Evolutionary conservation across 2,113 vertebrate genomes (phyloP).

Genomic region (Smithornis capensis): DNA sequence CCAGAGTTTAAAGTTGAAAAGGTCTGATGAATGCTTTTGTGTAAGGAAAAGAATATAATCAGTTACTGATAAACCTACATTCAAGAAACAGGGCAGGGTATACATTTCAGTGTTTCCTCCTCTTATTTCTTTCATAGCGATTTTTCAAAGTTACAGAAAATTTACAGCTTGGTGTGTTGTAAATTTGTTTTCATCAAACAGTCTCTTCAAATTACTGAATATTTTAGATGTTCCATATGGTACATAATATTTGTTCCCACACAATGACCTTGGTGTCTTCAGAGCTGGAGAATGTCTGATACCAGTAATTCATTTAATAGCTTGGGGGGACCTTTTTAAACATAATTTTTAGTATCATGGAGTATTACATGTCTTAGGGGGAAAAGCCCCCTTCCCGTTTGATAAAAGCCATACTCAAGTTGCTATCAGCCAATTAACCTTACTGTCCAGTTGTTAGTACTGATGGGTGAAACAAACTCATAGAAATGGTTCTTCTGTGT

Average conservation of each 20-base stretch:
- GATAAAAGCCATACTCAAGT: neutral
- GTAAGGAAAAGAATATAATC: neutral
- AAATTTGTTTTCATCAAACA: slow-evolving; percentile 36
- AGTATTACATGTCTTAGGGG: neutral
- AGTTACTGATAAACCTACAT: neutral
- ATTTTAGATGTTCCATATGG: slow-evolving; percentile 29
- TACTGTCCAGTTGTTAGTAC: neutral
- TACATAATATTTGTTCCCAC: slow-evolving; percentile 1
- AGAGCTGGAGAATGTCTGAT: neutral
- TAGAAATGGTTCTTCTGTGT: neutral
- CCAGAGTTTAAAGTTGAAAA: neutral
- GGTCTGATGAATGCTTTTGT: neutral
- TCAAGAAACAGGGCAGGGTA: neutral
- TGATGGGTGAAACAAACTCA: neutral
- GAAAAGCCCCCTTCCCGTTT: neutral
- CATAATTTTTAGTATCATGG: neutral
- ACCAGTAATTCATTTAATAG: neutral
- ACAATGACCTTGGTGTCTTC: neutral
- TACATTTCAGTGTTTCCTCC: neutral
- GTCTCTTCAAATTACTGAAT: neutral
- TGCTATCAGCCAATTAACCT: neutral
- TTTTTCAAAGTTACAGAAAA: slow-evolving; percentile 32
- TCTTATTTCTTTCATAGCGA: neutral
- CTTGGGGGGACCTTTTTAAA: neutral
- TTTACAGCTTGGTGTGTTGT: neutral